Evolutionary conservation across 1,140 invertebrate genomes (phyloP), one percentile per base, ranked within the genome.

Genomic region (Hestina assimilis): DNA sequence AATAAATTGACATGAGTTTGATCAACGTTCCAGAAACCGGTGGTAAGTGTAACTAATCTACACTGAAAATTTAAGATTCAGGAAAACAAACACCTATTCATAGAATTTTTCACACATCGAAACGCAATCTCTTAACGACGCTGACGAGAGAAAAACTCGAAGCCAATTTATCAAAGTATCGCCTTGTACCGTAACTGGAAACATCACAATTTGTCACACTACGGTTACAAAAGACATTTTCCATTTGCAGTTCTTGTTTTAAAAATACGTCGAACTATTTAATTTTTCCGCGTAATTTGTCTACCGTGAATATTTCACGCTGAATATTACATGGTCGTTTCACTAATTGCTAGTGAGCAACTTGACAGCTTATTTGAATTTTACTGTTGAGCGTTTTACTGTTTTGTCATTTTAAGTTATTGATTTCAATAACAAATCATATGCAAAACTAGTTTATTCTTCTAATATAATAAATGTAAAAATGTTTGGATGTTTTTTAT

Each of bases 131-230:
- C 15, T 23, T 35, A 38, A 31, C 33, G n/a, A 5, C 17, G 15
- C 15, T 28, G 20, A 58, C 9, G 20, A 4, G 2, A 20, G n/a
- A 29, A 50, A 31, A 50, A 21, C 14, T 40, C 24, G 23, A 28
- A 48, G 23, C 42, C 43, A 52, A 54, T 50, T 61, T 55, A 55
- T 61, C 59, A 55, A 61, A 52, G 50, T 55, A 41, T 55, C 58
- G 45, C 45, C 47, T 50, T 35, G 31, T 31, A 26, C 42, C 43
- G 33, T 53, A 60, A 60, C 38, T 35, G 15, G 58, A 54, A 31
- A 11, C 40, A 45, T 11, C 11, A 19, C 38, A 50, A 61, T 61
- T 61, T 61, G 59, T 61, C 59, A 61, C 12, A 9, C 51, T 26
- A 42, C 23, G 29, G 15, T 40, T 51, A 61, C 51, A 61, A 61